Evolutionary conservation across 2,113 vertebrate genomes (phyloP).

Genomic region (Lonchura striata): DNA sequence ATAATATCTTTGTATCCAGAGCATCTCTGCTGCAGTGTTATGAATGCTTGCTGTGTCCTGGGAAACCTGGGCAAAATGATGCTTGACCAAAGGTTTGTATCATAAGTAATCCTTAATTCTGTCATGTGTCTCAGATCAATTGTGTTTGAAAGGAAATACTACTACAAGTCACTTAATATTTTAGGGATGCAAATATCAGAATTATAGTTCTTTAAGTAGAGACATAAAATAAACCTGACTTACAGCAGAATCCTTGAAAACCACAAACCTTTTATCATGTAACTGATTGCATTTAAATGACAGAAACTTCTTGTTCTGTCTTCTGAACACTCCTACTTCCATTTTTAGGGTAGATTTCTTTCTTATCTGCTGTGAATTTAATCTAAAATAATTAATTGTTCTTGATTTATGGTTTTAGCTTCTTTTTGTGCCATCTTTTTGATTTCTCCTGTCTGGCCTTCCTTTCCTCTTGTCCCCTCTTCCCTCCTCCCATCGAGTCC

Average conservation of each 20-base stretch:
- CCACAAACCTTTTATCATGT: neutral
- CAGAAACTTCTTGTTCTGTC: neutral
- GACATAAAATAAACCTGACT: neutral
- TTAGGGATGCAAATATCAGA: neutral
- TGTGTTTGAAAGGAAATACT: neutral
- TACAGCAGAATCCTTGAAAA: neutral
- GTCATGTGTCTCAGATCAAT: neutral
- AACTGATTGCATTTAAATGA: neutral
- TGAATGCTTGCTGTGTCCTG: neutral
- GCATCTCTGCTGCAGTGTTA: neutral
- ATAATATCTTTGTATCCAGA: neutral
- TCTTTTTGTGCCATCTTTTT: neutral
- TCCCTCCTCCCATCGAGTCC: fast-evolving
- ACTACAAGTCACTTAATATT: neutral
- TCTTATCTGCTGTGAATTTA: neutral
- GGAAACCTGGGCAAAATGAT: neutral
- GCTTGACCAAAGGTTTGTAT: neutral
- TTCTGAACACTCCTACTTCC: neutral
- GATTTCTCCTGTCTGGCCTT: neutral
- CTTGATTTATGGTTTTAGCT: neutral
- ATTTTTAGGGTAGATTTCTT: neutral
- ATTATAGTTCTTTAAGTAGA: neutral
- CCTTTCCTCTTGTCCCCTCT: neutral
- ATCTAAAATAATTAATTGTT: neutral
- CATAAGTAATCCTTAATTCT: neutral